Evolutionary conservation across 2,113 vertebrate species (phyloP).

Genomic region (Malurus elegans): DNA sequence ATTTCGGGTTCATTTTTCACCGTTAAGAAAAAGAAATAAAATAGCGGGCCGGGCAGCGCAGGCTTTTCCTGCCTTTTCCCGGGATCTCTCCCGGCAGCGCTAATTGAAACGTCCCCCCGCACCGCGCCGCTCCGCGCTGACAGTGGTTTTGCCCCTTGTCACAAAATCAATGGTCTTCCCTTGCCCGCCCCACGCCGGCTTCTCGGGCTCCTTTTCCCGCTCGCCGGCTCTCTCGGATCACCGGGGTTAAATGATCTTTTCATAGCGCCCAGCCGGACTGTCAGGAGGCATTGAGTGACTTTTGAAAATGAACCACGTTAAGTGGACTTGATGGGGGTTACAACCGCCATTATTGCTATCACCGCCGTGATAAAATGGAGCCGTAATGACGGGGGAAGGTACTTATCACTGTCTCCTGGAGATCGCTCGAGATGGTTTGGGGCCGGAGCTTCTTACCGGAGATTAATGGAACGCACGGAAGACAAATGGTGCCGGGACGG

Average conservation of each 20-base stretch:
- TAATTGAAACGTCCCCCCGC: constrained; percentile 87
- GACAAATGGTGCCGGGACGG: constrained; percentile 39
- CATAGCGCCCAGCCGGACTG: constrained; percentile 77
- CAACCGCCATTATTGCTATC: constrained; percentile 71
- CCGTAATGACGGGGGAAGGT: constrained; percentile 72
- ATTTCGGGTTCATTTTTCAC: constrained; percentile 30
- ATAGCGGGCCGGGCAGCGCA: neutral
- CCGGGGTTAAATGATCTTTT: constrained; percentile 87
- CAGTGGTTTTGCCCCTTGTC: constrained; percentile 86
- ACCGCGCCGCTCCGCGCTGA: constrained; percentile 75
- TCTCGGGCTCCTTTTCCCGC: constrained; percentile 70
- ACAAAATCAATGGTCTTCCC: constrained; percentile 86
- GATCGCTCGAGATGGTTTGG: constrained; percentile 72
- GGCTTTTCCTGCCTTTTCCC: neutral
- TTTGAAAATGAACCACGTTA: constrained; percentile 75
- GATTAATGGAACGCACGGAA: constrained; percentile 64
- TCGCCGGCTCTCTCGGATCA: constrained; percentile 65
- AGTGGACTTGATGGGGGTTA: constrained; percentile 78
- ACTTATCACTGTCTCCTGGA: constrained; percentile 73
- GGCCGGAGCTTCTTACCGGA: constrained; percentile 64
- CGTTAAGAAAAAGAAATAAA: neutral
- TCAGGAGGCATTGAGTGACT: constrained; percentile 73
- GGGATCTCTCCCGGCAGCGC: constrained; percentile 27
- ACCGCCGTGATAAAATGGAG: constrained; percentile 70
- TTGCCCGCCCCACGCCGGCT: neutral